These are phyloP conservation scores for Pseudotriccus pelzelni DNA, from an alignment of 2,797 vertebrate genomes.

Conservation along the genomic window DNA sequence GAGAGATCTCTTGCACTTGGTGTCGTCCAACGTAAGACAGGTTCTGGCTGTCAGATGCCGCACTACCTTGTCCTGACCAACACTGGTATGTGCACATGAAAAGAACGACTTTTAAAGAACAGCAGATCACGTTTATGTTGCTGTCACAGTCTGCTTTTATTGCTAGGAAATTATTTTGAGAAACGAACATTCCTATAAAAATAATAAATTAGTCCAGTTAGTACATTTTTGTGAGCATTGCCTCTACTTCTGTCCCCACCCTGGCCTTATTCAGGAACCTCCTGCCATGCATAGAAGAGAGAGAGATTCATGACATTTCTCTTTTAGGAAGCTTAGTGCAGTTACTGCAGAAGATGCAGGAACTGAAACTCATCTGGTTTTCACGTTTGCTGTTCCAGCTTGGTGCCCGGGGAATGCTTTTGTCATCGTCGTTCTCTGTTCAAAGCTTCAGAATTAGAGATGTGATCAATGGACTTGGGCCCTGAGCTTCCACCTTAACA, in stretches of 20 bases:
- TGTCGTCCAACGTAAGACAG: not conserved
- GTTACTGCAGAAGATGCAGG: not conserved
- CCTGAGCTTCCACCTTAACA: not conserved
- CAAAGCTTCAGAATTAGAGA: not conserved
- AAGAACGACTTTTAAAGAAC: not conserved
- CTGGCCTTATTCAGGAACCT: not conserved
- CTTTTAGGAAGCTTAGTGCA: not conserved
- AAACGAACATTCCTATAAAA: not conserved
- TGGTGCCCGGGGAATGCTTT: not conserved
- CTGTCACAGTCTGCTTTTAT: not conserved
- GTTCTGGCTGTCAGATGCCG: not conserved
- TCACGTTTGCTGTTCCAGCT: not conserved
- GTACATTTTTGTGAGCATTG: not conserved
- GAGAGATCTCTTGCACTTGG: not conserved
- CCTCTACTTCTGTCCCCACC: not conserved
- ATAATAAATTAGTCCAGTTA: not conserved
- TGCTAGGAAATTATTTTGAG: not conserved
- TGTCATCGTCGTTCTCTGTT: not conserved
- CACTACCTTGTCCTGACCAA: not conserved
- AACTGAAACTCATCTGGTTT: not conserved
- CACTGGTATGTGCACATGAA: not conserved
- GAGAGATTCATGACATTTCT: not conserved
- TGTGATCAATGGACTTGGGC: not conserved
- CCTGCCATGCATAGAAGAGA: not conserved
- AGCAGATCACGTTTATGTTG: not conserved